A percentile compares a stretch with the other conserved stretches of the same genome.
Conservation (phyloP, 1,140 invertebrate species). For the Pseudomyrmex concolor region DNA sequence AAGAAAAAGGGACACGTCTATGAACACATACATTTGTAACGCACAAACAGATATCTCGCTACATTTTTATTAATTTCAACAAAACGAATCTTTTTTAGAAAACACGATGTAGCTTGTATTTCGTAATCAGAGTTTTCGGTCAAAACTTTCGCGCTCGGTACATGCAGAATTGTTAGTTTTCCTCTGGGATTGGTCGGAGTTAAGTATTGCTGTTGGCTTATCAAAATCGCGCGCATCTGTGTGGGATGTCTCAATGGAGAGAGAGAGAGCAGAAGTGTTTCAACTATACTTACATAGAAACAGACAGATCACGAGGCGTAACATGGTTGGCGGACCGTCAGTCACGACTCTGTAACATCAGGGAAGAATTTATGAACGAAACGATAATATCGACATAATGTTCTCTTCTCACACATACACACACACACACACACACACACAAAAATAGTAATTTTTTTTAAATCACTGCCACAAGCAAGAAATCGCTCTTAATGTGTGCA, state of each 20-base stretch:
- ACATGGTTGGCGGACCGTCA: constrained; percentile 74
- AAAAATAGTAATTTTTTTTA: neutral
- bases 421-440: too few species aligned
- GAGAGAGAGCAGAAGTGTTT: neutral
- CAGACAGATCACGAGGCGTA: constrained; percentile 74
- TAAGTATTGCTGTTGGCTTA: neutral
- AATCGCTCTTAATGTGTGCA: neutral
- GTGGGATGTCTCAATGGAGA: neutral
- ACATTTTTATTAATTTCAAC: too few species aligned
- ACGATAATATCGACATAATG: neutral
- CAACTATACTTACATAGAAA: constrained; percentile 79
- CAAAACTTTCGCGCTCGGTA: neutral
- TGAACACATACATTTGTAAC: too few species aligned
- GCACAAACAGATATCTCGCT: too few species aligned
- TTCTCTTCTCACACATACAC: neutral
- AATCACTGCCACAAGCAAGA: neutral
- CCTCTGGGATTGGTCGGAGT: neutral
- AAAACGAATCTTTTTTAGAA: neutral
- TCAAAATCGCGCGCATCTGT: too few species aligned
- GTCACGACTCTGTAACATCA: constrained; percentile 60
- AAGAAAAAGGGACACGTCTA: too few species aligned
- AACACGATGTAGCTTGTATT: neutral
- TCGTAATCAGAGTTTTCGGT: neutral
- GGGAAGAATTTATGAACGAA: too few species aligned
- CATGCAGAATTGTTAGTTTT: neutral